Percentiles rank a stretch among this genome's conserved stretches.
Evolutionary conservation across 2,113 vertebrate genomes (phyloP).

Genomic region (Corydoras sp.): DNA sequence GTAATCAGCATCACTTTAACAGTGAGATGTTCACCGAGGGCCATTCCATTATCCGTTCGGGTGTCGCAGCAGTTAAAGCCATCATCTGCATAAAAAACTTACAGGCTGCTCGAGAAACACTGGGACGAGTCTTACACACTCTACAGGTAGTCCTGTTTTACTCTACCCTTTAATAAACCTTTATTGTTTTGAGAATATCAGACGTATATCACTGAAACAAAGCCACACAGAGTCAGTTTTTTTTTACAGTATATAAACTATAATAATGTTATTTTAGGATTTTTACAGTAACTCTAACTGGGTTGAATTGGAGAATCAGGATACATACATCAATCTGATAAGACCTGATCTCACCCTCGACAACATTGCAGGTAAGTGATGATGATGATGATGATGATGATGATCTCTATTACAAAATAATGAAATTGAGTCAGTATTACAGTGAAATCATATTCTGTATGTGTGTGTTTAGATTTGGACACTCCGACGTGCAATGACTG

Average conservation of each 20-base stretch:
- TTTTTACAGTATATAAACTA: background rate
- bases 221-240: background rate
- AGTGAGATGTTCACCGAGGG: slow-evolving; percentile 59
- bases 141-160: slow-evolving; percentile 54
- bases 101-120: slow-evolving; percentile 56
- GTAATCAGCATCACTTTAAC: slow-evolving; percentile 60
- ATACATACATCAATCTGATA: slow-evolving; percentile 58
- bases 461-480: slow-evolving; percentile 45
- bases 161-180: no score
- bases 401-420: background rate
- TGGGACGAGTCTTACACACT: slow-evolving; percentile 61
- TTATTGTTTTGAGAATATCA: no score
- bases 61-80: slow-evolving; percentile 50
- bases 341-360: slow-evolving; percentile 53
- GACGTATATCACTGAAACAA: background rate
- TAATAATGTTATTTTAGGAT: slow-evolving; percentile 50
- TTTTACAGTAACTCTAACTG: slow-evolving; percentile 73
- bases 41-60: slow-evolving; percentile 51
- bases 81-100: slow-evolving; percentile 54
- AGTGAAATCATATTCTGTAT: background rate
- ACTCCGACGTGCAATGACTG: slow-evolving; percentile 65
- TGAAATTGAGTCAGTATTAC: no score
- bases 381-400: background rate
- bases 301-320: slow-evolving; percentile 60
- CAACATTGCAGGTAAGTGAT: slow-evolving; percentile 59